Base-by-base conservation (phyloP, 2,888 invertebrate genomes). In the Mesopsocus fuscifrons region DNA sequence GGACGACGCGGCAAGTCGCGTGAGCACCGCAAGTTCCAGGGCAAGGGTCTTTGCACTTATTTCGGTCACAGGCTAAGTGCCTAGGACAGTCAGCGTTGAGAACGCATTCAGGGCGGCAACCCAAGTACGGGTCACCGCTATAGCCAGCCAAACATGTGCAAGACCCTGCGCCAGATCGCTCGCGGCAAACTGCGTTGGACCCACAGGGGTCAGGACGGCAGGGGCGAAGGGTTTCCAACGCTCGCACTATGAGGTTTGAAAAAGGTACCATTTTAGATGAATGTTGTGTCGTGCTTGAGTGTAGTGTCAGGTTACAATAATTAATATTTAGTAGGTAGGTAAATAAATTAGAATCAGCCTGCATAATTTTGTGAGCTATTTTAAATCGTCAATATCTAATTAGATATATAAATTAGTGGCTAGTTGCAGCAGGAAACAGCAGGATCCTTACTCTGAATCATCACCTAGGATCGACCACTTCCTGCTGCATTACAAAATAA, bases 171-270 rank as follows among this genome's bases (percentile, higher is more conserved):
- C 75, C 75, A 56, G 75, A 72, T 51, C 67, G 67, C 63, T 77
- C 77, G 54, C 71, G 71, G 61, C 85, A 85, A 48, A 77, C 62
- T 41, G 84, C 76, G 61, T 83, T 84, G 45, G 78, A 65, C 50
- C 83, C 84, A 59, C 83, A 84, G 42, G 82, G 82, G 49, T 76
- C 74, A 51, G 80, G 78, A 59, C 71, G 71, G 61, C 83, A 83
- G 50, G 82, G 80, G 56, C 26, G 26, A 26, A 26, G 6, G 26
- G 26, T 26, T 11, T 26, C 26, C 26, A 26, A 26, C 8, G 26
- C 26, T 6, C 26, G 26, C 8, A 26, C 26, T 26, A 26, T 26
- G n/a, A n/a, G n/a, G n/a, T n/a, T n/a, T n/a, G n/a, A n/a, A n/a
- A n/a, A n/a, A n/a, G n/a, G n/a, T n/a, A n/a, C n/a, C n/a, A n/a